These are phyloP conservation scores for Intellagama lesueurii DNA, from an alignment of 2,797 vertebrate species.

Conservation along the genomic window DNA sequence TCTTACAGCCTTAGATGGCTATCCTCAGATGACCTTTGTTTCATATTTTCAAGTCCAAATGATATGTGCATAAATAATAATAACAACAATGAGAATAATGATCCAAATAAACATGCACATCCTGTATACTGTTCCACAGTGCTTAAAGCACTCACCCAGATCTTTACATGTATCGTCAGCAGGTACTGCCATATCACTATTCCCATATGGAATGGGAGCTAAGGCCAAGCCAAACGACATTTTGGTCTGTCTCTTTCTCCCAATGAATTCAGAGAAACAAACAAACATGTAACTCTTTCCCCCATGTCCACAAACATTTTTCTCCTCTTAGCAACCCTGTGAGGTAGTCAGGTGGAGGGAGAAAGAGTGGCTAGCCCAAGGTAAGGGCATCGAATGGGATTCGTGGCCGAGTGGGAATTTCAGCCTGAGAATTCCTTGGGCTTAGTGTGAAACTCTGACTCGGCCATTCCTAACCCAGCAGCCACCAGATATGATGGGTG, in stretches of 20 bases:
- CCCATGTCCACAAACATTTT: background rate
- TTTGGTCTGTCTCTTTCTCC: background rate
- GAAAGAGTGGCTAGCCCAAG: background rate
- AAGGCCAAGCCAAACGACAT: background rate
- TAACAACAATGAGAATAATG: no score
- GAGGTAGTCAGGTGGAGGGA: background rate
- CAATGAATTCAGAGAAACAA: background rate
- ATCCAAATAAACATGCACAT: background rate
- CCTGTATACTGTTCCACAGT: background rate
- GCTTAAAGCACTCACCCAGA: background rate
- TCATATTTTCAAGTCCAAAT: background rate
- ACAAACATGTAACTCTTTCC: background rate
- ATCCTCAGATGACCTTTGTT: background rate
- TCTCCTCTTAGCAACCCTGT: background rate
- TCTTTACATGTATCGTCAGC: background rate
- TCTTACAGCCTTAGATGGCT: background rate
- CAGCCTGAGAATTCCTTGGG: background rate
- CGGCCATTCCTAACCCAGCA: background rate
- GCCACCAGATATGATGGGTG: background rate
- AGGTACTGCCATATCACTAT: background rate
- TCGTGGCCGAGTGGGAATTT: background rate
- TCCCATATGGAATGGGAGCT: background rate
- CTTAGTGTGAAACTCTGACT: background rate
- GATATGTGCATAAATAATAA: background rate
- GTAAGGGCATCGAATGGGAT: background rate